phyloP scores from a whole-genome alignment of 2,113 vertebrate genomes.

The Copsychus sechellarum region DNA sequence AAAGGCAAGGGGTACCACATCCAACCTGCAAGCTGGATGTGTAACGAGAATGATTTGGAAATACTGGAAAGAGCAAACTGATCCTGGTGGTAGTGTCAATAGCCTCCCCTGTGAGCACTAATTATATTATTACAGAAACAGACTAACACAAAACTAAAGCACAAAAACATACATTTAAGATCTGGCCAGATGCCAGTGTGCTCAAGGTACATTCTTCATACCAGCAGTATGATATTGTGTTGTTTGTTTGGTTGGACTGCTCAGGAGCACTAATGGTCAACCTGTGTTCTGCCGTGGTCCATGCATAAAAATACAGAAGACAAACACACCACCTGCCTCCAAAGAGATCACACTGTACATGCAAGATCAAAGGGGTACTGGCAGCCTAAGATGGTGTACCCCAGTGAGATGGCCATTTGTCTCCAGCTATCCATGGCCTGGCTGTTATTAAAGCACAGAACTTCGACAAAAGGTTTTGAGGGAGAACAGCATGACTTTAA shows the following conservation, averaged over 20 bases:
- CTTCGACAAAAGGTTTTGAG: neutral
- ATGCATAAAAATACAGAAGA: neutral
- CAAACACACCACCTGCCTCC: neutral
- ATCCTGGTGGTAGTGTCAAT: conserved; percentile 69
- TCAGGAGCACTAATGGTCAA: neutral
- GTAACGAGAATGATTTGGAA: conserved; percentile 31
- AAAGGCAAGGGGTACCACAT: neutral
- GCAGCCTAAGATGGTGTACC: neutral
- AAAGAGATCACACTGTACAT: neutral
- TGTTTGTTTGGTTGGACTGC: neutral
- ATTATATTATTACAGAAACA: conserved; percentile 79
- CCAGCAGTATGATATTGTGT: neutral
- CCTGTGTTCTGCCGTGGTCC: fast-evolving
- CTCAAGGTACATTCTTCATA: conserved; percentile 16
- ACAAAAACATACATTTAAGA: conserved; percentile 69
- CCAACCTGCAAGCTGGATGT: conserved; percentile 11
- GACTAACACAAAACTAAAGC: conserved; percentile 69
- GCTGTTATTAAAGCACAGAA: neutral
- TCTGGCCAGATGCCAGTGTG: conserved; percentile 44
- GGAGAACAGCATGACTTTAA: neutral
- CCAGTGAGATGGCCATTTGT: neutral
- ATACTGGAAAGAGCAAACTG: conserved; percentile 60
- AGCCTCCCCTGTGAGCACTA: conserved; percentile 74
- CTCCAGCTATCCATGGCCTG: neutral
- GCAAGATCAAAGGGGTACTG: neutral